Conservation (phyloP, 2,113 vertebrate genomes). For the Falcunculus frontatus region DNA sequence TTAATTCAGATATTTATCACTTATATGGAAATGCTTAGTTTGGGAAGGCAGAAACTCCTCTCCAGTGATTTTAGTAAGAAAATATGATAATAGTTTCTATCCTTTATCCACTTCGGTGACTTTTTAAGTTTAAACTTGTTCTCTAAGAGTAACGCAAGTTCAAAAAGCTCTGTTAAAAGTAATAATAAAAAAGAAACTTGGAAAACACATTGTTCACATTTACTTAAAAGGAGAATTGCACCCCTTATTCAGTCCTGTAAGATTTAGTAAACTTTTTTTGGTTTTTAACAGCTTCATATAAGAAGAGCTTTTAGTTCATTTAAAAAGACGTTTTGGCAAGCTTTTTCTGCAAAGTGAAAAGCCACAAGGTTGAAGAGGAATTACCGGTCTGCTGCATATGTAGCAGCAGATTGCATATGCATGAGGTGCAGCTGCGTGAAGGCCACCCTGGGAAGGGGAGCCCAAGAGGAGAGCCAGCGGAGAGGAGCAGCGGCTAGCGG, state of each 20-base stretch:
- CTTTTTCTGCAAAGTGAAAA: not conserved
- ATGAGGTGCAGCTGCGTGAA: slow-evolving; percentile 3
- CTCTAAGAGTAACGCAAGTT: not conserved
- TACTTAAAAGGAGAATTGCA: not conserved
- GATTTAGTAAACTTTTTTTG: not conserved
- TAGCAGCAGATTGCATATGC: slow-evolving; percentile 11
- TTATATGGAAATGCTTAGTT: slow-evolving; percentile 38
- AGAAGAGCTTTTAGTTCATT: not conserved
- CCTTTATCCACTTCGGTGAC: not conserved
- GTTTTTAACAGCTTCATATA: not conserved
- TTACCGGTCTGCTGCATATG: slow-evolving; percentile 6
- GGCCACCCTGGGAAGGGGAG: not conserved
- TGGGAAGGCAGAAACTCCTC: slow-evolving; percentile 3
- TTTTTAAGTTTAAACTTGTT: not conserved
- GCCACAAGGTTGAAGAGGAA: not conserved
- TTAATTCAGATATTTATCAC: slow-evolving; percentile 45
- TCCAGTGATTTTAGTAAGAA: not conserved
- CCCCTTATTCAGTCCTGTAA: not conserved
- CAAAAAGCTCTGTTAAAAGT: not conserved
- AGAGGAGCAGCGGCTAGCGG: not conserved
- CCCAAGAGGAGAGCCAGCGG: not conserved
- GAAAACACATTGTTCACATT: not conserved
- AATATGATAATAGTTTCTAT: not conserved
- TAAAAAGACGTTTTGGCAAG: not conserved
- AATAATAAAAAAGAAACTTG: not conserved